Conservation (phyloP, 2,113 vertebrate genomes). For the Arizona elegans region DNA sequence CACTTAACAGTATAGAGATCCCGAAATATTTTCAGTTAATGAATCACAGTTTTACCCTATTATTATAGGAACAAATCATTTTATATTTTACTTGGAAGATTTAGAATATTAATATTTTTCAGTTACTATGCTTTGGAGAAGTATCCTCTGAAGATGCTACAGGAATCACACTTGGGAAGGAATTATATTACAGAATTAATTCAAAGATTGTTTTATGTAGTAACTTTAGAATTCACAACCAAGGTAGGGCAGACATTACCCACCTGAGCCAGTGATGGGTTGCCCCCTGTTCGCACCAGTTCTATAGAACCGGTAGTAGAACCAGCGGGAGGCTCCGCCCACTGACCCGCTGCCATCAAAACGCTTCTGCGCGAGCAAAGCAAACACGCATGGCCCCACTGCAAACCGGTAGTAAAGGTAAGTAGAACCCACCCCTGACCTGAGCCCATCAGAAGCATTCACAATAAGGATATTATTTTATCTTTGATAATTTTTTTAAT, state of each 20-base stretch:
- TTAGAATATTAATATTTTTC: neutral
- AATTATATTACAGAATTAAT: neutral
- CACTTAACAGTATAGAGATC: neutral
- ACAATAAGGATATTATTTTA: slow-evolving; percentile 54
- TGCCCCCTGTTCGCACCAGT: too few relatives aligned
- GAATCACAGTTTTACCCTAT: neutral
- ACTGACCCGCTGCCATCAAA: too few relatives aligned
- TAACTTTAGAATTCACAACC: neutral
- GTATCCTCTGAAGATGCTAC: neutral
- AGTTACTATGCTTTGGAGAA: neutral
- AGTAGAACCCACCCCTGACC: too few relatives aligned
- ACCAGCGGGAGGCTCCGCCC: too few relatives aligned
- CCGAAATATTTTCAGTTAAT: neutral
- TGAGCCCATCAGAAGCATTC: slow-evolving; percentile 3
- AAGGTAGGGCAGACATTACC: neutral
- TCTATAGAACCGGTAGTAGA: too few relatives aligned
- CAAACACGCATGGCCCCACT: too few relatives aligned
- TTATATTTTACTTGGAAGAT: neutral
- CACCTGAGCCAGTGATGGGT: neutral
- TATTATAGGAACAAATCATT: neutral
- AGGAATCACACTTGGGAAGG: neutral
- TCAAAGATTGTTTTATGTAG: neutral
- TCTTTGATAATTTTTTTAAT: slow-evolving; percentile 28
- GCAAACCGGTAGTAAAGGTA: too few relatives aligned
- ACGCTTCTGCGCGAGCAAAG: too few relatives aligned